Percentiles rank a stretch among this genome's conserved stretches.
Conservation (phyloP, 1,140 invertebrate species). For the Heterodera carotae region DNA sequence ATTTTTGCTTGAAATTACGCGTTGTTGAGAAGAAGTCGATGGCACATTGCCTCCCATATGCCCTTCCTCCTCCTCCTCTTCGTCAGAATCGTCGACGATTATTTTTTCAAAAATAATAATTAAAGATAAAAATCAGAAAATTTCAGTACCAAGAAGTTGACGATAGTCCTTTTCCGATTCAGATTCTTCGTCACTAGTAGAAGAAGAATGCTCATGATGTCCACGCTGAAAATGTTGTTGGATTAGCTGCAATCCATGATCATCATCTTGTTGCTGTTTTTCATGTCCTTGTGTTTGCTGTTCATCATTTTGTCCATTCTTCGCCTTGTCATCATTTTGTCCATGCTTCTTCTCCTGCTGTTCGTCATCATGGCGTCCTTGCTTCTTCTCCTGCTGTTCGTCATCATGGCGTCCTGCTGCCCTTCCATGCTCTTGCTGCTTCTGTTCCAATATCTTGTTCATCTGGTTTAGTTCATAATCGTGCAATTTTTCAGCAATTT, state of each 20-base stretch:
- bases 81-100: not conserved
- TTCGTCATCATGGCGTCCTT: not conserved
- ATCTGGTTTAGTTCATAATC: not conserved
- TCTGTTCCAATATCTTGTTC: not conserved
- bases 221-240: no score
- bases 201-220: no score
- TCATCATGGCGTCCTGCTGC: not conserved
- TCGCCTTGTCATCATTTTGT: not conserved
- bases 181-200: not conserved
- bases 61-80: not conserved
- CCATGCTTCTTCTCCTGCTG: not conserved
- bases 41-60: not conserved
- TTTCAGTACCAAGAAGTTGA: not conserved
- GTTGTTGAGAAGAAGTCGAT: not conserved
- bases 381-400: not conserved
- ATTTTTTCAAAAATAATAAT: not conserved
- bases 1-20: not conserved
- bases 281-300: no score
- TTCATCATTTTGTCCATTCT: no score
- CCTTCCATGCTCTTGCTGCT: not conserved
- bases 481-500: not conserved
- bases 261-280: no score
- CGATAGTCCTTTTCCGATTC: not conserved
- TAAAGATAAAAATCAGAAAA: not conserved
- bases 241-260: no score